phyloP scores from a whole-genome alignment of 2,888 invertebrate genomes.

The Noctua comes region DNA sequence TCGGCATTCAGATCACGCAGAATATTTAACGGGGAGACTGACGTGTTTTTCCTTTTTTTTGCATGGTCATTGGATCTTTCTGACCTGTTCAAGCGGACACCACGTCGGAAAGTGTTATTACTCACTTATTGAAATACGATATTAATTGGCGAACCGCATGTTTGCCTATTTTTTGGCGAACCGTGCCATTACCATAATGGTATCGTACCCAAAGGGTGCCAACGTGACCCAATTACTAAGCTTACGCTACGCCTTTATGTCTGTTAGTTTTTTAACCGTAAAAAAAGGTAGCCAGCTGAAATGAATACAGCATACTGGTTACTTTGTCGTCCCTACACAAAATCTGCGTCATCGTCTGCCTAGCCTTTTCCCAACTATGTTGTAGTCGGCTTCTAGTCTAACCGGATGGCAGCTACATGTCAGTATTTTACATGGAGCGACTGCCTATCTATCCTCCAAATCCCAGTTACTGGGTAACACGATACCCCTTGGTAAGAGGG shows the following conservation, averaged over 20 bases:
- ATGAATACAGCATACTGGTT: background rate
- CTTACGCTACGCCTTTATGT: background rate
- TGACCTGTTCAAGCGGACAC: background rate
- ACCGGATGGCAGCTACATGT: background rate
- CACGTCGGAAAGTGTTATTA: background rate
- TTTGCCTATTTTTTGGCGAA: conserved; percentile 13
- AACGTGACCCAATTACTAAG: conserved; percentile 36
- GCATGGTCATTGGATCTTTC: too few species aligned
- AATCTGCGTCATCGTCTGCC: background rate
- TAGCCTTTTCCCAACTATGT: background rate
- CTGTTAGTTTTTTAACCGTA: background rate
- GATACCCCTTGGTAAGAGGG: background rate
- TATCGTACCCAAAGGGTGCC: conserved; percentile 10
- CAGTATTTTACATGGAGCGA: background rate
- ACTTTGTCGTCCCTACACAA: background rate
- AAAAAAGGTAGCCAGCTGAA: background rate
- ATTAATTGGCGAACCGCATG: background rate
- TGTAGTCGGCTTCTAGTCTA: background rate
- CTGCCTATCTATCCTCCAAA: background rate
- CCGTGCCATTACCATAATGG: conserved; percentile 16
- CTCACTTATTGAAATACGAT: conserved; percentile 17
- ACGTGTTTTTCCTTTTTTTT: background rate
- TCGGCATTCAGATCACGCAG: conserved; percentile 3
- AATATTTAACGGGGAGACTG: background rate
- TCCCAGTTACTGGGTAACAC: background rate